Conservation (phyloP, 2,888 invertebrate genomes). For the Ephialtes manifestator region DNA sequence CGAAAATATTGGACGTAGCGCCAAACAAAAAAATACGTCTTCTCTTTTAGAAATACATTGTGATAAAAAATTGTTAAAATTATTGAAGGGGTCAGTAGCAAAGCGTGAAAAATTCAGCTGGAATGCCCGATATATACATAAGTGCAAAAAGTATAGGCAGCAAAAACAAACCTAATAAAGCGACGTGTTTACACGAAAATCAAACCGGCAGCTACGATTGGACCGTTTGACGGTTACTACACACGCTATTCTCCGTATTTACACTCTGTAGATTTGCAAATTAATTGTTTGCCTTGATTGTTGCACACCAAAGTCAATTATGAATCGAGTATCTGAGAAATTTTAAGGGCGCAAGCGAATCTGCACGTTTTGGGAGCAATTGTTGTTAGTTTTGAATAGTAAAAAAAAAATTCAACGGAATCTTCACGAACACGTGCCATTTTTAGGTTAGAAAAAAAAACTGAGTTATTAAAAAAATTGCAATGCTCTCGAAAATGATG, state of each 20-base stretch:
- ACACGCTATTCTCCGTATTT: background rate
- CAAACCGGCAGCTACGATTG: background rate
- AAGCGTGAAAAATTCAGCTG: too few species aligned
- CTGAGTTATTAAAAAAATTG: background rate
- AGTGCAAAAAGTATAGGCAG: too few species aligned
- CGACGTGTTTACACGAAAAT: background rate
- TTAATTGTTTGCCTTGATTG: background rate
- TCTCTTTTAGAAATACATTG: too few species aligned
- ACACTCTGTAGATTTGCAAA: background rate
- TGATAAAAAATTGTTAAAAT: too few species aligned
- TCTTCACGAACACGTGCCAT: conserved; percentile 40
- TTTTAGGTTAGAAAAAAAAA: conserved; percentile 47
- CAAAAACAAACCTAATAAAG: background rate
- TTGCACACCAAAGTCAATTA: background rate
- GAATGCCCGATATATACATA: too few species aligned
- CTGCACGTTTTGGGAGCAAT: background rate
- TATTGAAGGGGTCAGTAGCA: too few species aligned
- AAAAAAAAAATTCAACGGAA: background rate
- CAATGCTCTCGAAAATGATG: conserved; percentile 74
- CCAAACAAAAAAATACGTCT: too few species aligned
- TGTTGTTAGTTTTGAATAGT: background rate
- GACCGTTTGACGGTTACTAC: background rate
- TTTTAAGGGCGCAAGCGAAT: background rate
- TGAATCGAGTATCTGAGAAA: conserved; percentile 4
- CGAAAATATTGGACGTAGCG: too few species aligned